Evolutionary conservation across 92 coral and sea anemone genomes (phyloP).

Genomic region (Paramuricea clavata): DNA sequence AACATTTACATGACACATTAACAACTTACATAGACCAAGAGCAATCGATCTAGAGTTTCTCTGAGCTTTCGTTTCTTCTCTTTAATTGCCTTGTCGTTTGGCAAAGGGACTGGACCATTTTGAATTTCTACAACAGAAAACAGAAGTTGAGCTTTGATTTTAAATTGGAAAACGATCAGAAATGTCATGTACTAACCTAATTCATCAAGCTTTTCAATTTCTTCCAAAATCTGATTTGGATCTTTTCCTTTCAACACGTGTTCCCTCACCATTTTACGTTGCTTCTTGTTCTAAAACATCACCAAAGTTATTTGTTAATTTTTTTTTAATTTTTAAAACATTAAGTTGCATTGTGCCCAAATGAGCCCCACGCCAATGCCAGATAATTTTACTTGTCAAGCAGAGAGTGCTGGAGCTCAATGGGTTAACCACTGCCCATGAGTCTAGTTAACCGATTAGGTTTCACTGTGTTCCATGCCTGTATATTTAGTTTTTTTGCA

Average conservation of each 20-base stretch:
- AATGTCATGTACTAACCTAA: slow-evolving; percentile 64
- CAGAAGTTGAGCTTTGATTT: background rate
- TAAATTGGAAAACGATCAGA: background rate
- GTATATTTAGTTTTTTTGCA: too few relatives aligned
- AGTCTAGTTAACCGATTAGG: too few relatives aligned
- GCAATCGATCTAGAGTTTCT: slow-evolving; percentile 92
- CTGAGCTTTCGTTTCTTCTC: slow-evolving; percentile 94
- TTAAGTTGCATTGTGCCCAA: too few relatives aligned
- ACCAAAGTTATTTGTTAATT: background rate
- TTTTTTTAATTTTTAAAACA: too few relatives aligned
- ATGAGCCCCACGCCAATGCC: too few relatives aligned
- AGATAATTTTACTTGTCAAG: too few relatives aligned
- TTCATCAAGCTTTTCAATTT: slow-evolving; percentile 93
- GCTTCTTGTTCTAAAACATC: slow-evolving; percentile 82
- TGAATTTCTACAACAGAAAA: slow-evolving; percentile 72
- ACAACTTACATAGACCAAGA: slow-evolving; percentile 89
- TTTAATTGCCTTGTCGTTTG: slow-evolving; percentile 97
- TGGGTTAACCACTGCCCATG: too few relatives aligned
- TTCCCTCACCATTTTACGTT: slow-evolving; percentile 97
- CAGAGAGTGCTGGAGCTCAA: too few relatives aligned
- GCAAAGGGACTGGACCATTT: slow-evolving; percentile 95
- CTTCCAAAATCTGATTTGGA: slow-evolving; percentile 91
- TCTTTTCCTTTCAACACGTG: slow-evolving; percentile 96
- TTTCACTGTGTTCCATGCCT: too few relatives aligned
- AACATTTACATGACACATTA: too few relatives aligned